Evolutionary conservation across 2,888 invertebrate genomes (phyloP).

Genomic region (Lasioglossum leucozonium): DNA sequence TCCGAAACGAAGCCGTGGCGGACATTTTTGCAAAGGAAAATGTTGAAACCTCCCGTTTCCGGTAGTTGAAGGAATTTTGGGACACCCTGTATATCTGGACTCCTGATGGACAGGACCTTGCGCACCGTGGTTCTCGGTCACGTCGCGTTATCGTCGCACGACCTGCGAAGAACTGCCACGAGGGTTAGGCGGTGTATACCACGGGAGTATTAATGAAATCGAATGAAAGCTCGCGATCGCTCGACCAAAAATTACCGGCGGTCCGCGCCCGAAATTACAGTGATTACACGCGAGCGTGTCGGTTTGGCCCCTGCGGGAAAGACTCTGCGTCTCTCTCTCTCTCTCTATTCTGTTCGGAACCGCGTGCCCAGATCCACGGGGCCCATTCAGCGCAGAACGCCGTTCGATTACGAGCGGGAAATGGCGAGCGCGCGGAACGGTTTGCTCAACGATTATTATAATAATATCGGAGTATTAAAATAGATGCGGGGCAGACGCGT

Average conservation of each 20-base stretch:
- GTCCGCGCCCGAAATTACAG: slow-evolving; percentile 79
- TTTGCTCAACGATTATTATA: slow-evolving; percentile 77
- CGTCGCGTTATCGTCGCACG: slow-evolving; percentile 61
- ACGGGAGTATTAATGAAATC: slow-evolving; percentile 70
- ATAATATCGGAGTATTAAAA: slow-evolving; percentile 75
- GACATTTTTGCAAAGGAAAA: too few relatives aligned
- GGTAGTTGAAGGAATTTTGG: too few relatives aligned
- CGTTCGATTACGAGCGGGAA: slow-evolving; percentile 74
- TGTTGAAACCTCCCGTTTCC: too few relatives aligned
- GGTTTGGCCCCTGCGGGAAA: slow-evolving; percentile 72
- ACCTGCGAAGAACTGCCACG: slow-evolving; percentile 41
- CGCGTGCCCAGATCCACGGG: slow-evolving; percentile 48
- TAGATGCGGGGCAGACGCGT: slow-evolving; percentile 59
- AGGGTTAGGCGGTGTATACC: slow-evolving; percentile 1
- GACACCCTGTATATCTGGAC: too few relatives aligned
- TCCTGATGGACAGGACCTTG: slow-evolving; percentile 9
- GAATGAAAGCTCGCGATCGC: slow-evolving; percentile 73
- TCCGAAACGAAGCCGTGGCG: too few relatives aligned
- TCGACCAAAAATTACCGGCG: slow-evolving; percentile 73
- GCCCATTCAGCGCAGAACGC: slow-evolving; percentile 65
- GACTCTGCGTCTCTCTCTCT: slow-evolving; percentile 56
- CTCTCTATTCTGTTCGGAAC: slow-evolving; percentile 24
- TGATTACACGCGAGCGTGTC: slow-evolving; percentile 77
- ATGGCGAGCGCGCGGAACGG: slow-evolving; percentile 65
- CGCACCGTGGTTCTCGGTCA: slow-evolving; percentile 26